These are phyloP conservation scores for Embiotoca jacksoni DNA, from an alignment of 2,113 vertebrate species.

Conservation along the genomic window DNA sequence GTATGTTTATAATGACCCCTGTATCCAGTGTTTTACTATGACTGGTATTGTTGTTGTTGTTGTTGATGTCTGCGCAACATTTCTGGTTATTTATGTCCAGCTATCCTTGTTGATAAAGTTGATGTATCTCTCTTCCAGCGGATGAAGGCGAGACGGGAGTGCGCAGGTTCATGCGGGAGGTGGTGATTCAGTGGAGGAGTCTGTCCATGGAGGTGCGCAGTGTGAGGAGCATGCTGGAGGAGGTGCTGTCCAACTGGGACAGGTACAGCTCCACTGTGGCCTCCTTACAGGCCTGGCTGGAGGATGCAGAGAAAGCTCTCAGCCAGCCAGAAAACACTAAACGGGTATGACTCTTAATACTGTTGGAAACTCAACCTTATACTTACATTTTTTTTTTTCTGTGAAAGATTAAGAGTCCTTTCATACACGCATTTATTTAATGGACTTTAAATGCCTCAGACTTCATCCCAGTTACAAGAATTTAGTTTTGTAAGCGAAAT, in stretches of 20 bases:
- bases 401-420: constrained; percentile 2
- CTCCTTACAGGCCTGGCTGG: constrained; percentile 93
- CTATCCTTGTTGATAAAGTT: constrained; percentile 2
- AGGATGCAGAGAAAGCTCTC: constrained; percentile 91
- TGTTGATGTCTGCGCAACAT: neutral
- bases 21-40: neutral
- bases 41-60: neutral
- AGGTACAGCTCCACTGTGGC: constrained; percentile 89
- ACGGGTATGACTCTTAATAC: constrained; percentile 81
- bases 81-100: neutral
- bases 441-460: constrained; percentile 16
- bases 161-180: constrained; percentile 91
- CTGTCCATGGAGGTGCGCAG: constrained; percentile 94
- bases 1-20: neutral
- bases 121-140: constrained; percentile 73
- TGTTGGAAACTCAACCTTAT: neutral
- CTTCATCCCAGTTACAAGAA: constrained; percentile 45
- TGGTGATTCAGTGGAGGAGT: constrained; percentile 94
- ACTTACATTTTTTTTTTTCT: neutral
- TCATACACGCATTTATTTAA: constrained; percentile 35
- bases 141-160: constrained; percentile 91
- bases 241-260: constrained; percentile 95
- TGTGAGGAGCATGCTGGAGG: constrained; percentile 95
- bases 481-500: constrained; percentile 53
- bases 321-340: constrained; percentile 90